These are phyloP conservation scores for Atrichornis clamosus DNA, from an alignment of 2,113 vertebrate species.

Conservation along the genomic window DNA sequence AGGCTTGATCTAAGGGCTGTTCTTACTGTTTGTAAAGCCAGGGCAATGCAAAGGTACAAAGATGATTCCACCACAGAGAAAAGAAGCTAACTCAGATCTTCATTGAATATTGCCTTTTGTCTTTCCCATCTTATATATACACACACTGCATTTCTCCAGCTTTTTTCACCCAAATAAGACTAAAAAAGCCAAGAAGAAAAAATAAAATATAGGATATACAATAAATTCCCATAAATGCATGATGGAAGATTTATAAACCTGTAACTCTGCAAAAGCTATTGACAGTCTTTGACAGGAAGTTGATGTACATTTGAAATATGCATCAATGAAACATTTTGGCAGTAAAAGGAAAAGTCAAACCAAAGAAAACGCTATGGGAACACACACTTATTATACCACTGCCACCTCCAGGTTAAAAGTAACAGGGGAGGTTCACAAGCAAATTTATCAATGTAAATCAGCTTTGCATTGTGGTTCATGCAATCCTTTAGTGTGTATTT, in stretches of 20 bases:
- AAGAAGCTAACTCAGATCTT: background rate
- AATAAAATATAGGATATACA: background rate
- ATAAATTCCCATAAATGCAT: background rate
- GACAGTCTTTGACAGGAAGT: background rate
- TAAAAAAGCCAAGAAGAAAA: background rate
- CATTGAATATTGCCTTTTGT: background rate
- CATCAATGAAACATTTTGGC: background rate
- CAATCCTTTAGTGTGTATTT: background rate
- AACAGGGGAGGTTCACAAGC: rapidly evolving
- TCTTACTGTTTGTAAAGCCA: background rate
- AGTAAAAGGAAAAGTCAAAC: background rate
- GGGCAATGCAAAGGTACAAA: background rate
- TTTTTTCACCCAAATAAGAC: background rate
- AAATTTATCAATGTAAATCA: background rate
- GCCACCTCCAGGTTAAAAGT: background rate
- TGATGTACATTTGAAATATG: background rate
- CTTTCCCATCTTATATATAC: background rate
- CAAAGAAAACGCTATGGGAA: background rate
- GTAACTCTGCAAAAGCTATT: background rate
- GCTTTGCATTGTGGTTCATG: background rate
- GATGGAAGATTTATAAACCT: background rate
- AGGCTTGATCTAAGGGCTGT: background rate
- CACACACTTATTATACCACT: background rate
- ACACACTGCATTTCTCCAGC: background rate
- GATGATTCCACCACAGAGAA: background rate